These are phyloP conservation scores for Plotosus lineatus DNA, from an alignment of 2,113 vertebrate genomes.

Conservation along the genomic window DNA sequence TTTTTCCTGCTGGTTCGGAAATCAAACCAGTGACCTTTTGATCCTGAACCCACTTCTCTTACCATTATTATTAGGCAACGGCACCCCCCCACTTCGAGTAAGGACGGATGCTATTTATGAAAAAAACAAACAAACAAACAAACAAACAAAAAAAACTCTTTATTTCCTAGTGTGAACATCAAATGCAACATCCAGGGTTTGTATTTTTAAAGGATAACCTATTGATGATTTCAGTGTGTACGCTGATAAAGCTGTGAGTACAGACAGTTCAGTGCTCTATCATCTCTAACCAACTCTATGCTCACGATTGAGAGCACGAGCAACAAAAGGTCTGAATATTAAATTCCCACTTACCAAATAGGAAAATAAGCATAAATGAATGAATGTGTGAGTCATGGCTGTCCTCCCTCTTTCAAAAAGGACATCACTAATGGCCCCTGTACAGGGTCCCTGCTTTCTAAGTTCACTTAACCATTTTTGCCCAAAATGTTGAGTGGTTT, in stretches of 20 bases:
- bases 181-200: background rate
- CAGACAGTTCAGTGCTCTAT: background rate
- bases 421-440: background rate
- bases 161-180: no score
- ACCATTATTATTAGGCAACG: no score
- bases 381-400: conserved; percentile 5
- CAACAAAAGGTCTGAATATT: background rate
- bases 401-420: background rate
- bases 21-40: no score
- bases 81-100: no score
- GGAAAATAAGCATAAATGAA: background rate
- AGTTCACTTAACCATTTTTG: background rate
- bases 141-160: background rate
- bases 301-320: background rate
- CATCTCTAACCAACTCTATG: background rate
- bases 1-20: no score
- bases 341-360: background rate
- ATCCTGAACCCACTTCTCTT: no score
- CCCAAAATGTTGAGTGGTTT: background rate
- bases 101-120: background rate
- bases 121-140: background rate
- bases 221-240: background rate
- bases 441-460: background rate
- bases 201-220: background rate
- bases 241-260: background rate